Evolutionary conservation across 2,797 vertebrate species (phyloP).

Genomic region (Arrhamphus sclerolepis): DNA sequence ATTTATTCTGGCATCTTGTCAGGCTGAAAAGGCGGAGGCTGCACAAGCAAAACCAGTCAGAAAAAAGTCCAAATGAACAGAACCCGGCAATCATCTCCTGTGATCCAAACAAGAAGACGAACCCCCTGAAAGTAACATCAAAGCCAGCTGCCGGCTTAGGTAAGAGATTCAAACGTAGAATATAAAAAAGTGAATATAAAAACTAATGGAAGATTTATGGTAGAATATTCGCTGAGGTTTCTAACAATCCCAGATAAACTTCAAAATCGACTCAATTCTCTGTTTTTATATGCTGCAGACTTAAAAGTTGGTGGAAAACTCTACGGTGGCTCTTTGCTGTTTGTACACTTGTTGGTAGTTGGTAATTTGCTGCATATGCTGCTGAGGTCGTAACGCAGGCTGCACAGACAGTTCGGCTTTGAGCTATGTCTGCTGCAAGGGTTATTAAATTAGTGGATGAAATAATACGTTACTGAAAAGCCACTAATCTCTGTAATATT

Average conservation of each 20-base stretch:
- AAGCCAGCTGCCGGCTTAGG: slow-evolving; percentile 55
- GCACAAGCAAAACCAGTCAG: slow-evolving; percentile 75
- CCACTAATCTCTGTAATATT: background rate
- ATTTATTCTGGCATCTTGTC: slow-evolving; percentile 16
- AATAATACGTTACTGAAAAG: background rate
- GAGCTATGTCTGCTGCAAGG: background rate
- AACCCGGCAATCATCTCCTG: slow-evolving; percentile 69
- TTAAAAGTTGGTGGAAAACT: no score
- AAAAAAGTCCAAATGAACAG: slow-evolving; percentile 68
- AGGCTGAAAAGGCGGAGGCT: slow-evolving; percentile 82
- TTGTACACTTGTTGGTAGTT: no score
- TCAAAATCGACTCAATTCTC: no score
- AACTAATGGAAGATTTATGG: no score
- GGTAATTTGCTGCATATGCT: background rate
- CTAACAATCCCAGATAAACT: no score
- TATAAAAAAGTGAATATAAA: no score
- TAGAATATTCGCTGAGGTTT: no score
- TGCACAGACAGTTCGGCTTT: background rate
- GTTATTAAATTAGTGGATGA: background rate
- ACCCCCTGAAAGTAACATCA: slow-evolving; percentile 37
- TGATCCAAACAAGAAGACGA: slow-evolving; percentile 57
- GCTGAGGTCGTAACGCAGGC: background rate
- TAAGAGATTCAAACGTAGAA: slow-evolving; percentile 29
- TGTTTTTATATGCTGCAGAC: no score
- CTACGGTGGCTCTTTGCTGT: no score